phyloP scores from a whole-genome alignment of 2,888 invertebrate species.

The Sphecodes monilicornis region DNA sequence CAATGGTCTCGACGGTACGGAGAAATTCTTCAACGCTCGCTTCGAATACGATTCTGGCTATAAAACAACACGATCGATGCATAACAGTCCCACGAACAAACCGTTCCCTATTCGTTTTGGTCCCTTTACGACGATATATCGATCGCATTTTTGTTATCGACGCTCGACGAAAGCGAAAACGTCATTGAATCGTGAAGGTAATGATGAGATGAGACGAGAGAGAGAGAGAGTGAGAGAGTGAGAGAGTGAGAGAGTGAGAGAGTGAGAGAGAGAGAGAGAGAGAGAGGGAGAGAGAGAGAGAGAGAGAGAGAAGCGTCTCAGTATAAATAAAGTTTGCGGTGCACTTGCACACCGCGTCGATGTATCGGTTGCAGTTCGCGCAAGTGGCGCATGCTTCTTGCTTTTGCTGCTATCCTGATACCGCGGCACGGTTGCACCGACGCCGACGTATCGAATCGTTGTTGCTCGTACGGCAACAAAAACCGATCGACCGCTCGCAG shows the following conservation, averaged over 20 bases:
- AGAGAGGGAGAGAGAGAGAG: neutral
- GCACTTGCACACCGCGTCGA: conserved; percentile 25
- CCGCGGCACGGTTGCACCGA: conserved; percentile 71
- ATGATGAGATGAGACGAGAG: neutral
- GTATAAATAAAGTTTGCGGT: conserved; percentile 32
- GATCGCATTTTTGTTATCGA: neutral
- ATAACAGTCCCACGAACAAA: neutral
- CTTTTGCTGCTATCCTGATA: conserved; percentile 69
- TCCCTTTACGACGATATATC: neutral
- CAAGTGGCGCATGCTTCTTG: conserved; percentile 29
- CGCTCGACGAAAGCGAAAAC: neutral
- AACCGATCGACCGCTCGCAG: neutral
- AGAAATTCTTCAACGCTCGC: neutral
- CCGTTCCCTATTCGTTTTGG: neutral
- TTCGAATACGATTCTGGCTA: neutral
- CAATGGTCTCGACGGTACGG: neutral
- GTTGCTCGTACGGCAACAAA: neutral
- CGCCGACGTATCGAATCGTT: conserved; percentile 45
- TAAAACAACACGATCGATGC: neutral
- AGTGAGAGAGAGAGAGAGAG: neutral
- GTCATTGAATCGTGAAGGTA: neutral
- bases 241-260: neutral
- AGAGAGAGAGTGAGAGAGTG: neutral
- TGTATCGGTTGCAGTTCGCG: conserved; percentile 46
- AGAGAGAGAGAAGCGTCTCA: neutral